Conservation (phyloP, 2,888 invertebrate genomes). For the Drosophila flavopinicola region DNA sequence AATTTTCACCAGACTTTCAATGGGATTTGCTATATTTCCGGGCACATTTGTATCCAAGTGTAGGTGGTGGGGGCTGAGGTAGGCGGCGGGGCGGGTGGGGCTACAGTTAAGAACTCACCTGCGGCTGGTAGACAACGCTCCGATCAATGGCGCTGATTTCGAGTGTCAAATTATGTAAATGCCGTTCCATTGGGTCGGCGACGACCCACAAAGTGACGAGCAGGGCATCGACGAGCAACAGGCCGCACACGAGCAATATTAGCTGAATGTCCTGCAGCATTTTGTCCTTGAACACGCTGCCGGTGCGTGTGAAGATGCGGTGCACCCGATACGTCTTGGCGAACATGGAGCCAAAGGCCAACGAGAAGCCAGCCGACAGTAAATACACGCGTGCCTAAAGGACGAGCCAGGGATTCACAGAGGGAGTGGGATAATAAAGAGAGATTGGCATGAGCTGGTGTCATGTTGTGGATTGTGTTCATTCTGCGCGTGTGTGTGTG, state of each 20-base stretch:
- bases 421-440: neutral
- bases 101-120: slow-evolving; percentile 86
- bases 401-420: neutral
- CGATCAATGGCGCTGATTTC: slow-evolving; percentile 91
- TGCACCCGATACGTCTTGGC: slow-evolving; percentile 97
- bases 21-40: too few species aligned
- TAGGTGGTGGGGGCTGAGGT: neutral
- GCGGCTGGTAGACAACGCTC: slow-evolving; percentile 93
- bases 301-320: slow-evolving; percentile 94
- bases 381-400: slow-evolving; percentile 93
- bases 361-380: slow-evolving; percentile 94
- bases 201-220: slow-evolving; percentile 93
- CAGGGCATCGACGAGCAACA: slow-evolving; percentile 92
- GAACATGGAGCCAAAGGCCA: slow-evolving; percentile 97
- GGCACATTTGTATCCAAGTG: neutral
- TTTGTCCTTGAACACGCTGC: slow-evolving; percentile 94
- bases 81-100: too few species aligned
- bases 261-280: slow-evolving; percentile 95
- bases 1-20: too few species aligned
- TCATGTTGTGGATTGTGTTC: slow-evolving; percentile 40
- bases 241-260: slow-evolving; percentile 92
- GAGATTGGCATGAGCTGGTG: slow-evolving; percentile 24
- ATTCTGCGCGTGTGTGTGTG: slow-evolving; percentile 7
- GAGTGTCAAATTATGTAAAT: slow-evolving; percentile 92
- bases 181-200: slow-evolving; percentile 94